phyloP scores from a whole-genome alignment of 1,140 invertebrate species.

The Drosophila saltans region DNA sequence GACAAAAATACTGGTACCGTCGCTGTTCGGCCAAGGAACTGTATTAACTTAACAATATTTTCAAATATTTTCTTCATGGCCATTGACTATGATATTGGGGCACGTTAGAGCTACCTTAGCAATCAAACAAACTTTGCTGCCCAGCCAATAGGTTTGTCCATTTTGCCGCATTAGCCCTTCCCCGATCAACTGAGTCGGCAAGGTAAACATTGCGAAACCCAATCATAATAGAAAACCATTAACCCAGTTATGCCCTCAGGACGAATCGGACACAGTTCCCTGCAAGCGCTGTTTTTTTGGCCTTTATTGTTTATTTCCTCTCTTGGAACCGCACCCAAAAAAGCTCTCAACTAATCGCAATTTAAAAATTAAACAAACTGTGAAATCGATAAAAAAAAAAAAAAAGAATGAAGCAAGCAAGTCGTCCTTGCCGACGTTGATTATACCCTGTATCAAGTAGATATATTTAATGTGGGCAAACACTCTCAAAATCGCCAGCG shows the following conservation, averaged over 20 bases:
- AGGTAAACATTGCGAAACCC: constrained; percentile 49
- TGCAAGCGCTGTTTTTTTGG: not conserved
- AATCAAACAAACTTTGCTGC: constrained; percentile 37
- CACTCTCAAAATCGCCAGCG: no score
- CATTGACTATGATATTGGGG: not conserved
- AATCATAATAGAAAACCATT: constrained; percentile 62
- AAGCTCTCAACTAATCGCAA: constrained; percentile 17
- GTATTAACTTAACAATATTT: no score
- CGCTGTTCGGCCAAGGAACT: no score
- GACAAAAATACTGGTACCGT: no score
- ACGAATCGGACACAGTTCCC: not conserved
- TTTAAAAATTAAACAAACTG: constrained; percentile 32
- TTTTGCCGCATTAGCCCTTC: constrained; percentile 36
- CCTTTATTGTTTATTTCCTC: constrained; percentile 21
- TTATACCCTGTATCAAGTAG: no score
- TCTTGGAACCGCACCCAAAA: constrained; percentile 47
- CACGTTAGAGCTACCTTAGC: not conserved
- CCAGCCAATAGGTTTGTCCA: constrained; percentile 44
- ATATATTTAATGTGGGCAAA: no score
- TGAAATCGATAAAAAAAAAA: not conserved
- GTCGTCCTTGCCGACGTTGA: no score
- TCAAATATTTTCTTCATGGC: not conserved
- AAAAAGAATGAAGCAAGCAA: no score
- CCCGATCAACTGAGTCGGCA: constrained; percentile 20
- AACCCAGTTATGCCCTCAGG: constrained; percentile 51